phyloP scores from a whole-genome alignment of 2,113 vertebrate genomes.

The Hemibagrus wyckioides region DNA sequence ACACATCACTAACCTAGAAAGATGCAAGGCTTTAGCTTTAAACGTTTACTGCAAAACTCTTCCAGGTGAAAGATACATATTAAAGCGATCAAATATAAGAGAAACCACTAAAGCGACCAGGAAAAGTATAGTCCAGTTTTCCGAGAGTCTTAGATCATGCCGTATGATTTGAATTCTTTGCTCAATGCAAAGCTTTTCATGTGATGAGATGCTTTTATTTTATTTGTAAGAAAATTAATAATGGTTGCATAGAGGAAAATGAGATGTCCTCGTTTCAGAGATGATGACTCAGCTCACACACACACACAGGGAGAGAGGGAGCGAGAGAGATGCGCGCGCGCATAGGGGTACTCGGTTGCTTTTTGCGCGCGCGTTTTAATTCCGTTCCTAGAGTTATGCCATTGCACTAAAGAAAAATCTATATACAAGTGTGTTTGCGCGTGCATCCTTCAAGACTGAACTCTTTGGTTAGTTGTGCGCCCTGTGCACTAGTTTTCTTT shows the following conservation, averaged over 20 bases:
- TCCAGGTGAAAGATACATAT: not conserved
- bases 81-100: not conserved
- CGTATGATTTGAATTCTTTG: not conserved
- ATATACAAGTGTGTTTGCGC: not conserved
- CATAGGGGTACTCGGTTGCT: not conserved
- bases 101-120: not conserved
- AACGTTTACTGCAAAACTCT: not conserved
- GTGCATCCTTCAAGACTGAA: not conserved
- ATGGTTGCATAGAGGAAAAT: not conserved
- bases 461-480: not conserved
- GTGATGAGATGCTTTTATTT: not conserved
- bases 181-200: not conserved
- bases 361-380: constrained; percentile 18
- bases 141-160: not conserved
- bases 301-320: not conserved
- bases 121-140: not conserved
- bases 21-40: not conserved
- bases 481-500: not conserved
- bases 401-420: not conserved
- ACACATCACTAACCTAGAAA: not conserved
- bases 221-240: not conserved
- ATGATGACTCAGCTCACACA: constrained; percentile 32
- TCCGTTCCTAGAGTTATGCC: not conserved
- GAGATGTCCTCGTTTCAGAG: constrained; percentile 27
- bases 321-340: not conserved